phyloP scores from a whole-genome alignment of 2,888 invertebrate species.

The Polymixis flavicincta region DNA sequence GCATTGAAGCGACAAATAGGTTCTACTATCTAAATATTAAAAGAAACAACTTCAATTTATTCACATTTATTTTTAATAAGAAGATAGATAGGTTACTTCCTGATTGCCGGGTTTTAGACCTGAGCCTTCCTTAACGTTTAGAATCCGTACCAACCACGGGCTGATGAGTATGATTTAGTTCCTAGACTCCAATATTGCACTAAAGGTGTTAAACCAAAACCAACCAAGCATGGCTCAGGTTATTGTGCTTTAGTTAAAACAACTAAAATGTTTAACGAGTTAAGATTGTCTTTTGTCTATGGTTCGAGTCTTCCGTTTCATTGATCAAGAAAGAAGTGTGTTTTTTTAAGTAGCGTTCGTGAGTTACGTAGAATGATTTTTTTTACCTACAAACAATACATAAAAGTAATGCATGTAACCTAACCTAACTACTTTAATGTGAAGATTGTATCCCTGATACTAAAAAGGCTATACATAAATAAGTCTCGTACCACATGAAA shows the following conservation, averaged over 20 bases:
- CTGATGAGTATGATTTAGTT: constrained; percentile 21
- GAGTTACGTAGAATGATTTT: background rate
- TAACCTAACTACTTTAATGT: background rate
- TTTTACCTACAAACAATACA: too few relatives aligned
- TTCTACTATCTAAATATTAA: background rate
- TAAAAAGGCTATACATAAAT: constrained; percentile 3
- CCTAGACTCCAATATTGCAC: constrained; percentile 19
- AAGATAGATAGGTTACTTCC: background rate
- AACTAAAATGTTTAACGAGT: constrained; percentile 17
- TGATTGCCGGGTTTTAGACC: background rate
- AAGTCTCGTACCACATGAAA: background rate
- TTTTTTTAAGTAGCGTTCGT: background rate
- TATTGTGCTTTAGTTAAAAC: constrained; percentile 41
- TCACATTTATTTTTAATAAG: background rate
- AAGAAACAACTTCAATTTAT: background rate
- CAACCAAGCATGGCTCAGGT: constrained; percentile 48
- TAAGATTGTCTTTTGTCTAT: constrained; percentile 10
- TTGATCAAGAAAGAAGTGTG: background rate
- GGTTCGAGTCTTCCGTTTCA: background rate
- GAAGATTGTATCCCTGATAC: background rate
- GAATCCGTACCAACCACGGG: background rate
- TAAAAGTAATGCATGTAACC: background rate
- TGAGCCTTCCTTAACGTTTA: constrained; percentile 5
- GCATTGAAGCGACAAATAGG: background rate
- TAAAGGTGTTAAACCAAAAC: constrained; percentile 22